Conservation (phyloP, 2,113 vertebrate genomes). For the Psittacara wagleri region DNA sequence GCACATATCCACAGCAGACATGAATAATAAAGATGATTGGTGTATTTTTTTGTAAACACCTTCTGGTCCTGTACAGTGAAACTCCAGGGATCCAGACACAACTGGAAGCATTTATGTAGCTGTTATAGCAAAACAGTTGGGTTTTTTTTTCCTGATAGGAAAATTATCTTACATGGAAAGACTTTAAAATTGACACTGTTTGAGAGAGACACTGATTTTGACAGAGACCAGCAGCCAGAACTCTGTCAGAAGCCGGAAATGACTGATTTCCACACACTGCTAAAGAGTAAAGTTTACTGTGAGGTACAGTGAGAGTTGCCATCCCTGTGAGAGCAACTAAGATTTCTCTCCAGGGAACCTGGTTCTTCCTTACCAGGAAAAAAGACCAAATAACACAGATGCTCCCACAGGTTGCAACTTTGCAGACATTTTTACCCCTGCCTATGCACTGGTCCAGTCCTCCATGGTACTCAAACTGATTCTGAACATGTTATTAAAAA, state of each 20-base stretch:
- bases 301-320: not conserved
- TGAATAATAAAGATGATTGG: not conserved
- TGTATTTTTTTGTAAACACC: not conserved
- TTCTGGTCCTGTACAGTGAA: not conserved
- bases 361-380: not conserved
- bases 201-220: not conserved
- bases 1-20: not conserved
- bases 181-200: not conserved
- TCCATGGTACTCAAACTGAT: not conserved
- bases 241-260: not conserved
- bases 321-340: not conserved
- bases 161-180: not conserved
- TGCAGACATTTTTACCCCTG: not conserved
- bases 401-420: not conserved
- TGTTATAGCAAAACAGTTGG: not conserved
- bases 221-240: not conserved
- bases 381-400: not conserved
- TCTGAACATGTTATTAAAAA: not conserved
- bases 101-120: not conserved
- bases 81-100: not conserved
- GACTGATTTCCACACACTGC: not conserved
- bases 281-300: not conserved
- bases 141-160: not conserved
- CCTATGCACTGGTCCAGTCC: not conserved
- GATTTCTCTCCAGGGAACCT: not conserved